Conservation (phyloP, 1,140 invertebrate species). For the Diorhabda carinulata region DNA sequence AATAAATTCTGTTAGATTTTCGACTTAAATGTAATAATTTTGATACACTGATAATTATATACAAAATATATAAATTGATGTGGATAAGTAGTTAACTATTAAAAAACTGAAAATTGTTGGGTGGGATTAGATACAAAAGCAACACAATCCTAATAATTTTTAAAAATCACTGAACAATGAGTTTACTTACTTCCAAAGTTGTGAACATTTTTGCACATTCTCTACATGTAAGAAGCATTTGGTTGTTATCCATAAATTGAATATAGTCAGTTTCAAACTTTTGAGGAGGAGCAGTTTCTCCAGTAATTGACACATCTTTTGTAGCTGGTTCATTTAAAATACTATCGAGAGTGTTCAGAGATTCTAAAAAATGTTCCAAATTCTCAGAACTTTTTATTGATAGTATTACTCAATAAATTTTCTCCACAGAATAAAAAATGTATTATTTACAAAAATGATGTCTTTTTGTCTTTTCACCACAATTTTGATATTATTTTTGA, state of each 20-base stretch:
- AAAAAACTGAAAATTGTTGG: too few species aligned
- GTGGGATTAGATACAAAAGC: too few species aligned
- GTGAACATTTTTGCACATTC: slow-evolving; percentile 44
- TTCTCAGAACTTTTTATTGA: not conserved
- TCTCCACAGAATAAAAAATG: not conserved
- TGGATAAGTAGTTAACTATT: too few species aligned
- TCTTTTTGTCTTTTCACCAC: not conserved
- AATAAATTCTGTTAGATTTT: too few species aligned
- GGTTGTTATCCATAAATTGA: slow-evolving; percentile 41
- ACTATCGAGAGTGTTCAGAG: slow-evolving; percentile 27
- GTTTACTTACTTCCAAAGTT: slow-evolving; percentile 36
- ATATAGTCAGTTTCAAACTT: slow-evolving; percentile 37
- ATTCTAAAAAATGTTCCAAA: slow-evolving; percentile 28
- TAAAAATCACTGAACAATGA: not conserved
- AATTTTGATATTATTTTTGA: too few species aligned
- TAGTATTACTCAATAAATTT: too few species aligned
- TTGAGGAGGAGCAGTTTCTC: slow-evolving; percentile 17
- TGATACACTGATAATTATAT: too few species aligned
- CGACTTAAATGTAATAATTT: too few species aligned
- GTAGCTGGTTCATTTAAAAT: slow-evolving; percentile 24
- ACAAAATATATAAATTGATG: too few species aligned
- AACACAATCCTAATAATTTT: too few species aligned
- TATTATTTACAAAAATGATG: not conserved
- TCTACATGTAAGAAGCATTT: slow-evolving; percentile 40
- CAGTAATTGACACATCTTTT: slow-evolving; percentile 8